Evolutionary conservation across 2,888 invertebrate species (phyloP).

Genomic region (Cantharis rustica): DNA sequence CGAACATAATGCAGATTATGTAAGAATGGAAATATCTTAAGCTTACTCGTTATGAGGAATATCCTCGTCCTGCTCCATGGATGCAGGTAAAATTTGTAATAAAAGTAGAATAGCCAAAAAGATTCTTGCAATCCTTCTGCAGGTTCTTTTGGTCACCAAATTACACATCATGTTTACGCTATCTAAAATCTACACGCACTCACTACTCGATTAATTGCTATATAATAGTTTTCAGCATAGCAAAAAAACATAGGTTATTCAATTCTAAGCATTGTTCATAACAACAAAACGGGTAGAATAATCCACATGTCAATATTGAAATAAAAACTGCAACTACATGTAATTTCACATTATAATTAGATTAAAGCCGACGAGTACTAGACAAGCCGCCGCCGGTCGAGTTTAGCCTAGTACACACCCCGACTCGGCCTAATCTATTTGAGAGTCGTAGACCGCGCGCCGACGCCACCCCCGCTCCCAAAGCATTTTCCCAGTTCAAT

Average conservation of each 20-base stretch:
- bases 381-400: conserved; percentile 45
- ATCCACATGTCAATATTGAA: conserved; percentile 14
- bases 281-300: neutral
- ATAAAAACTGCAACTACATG: conserved; percentile 16
- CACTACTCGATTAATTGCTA: conserved; percentile 39
- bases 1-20: neutral
- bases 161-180: conserved; percentile 42
- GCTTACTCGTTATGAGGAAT: conserved; percentile 91
- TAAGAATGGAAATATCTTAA: conserved; percentile 9
- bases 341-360: conserved; percentile 45
- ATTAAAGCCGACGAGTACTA: conserved; percentile 37
- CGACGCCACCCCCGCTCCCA: conserved; percentile 43
- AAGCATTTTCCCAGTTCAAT: conserved; percentile 31
- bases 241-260: conserved; percentile 10
- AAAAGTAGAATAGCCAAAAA: conserved; percentile 43
- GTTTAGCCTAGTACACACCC: conserved; percentile 54
- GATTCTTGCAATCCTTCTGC: conserved; percentile 29
- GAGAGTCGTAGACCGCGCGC: conserved; percentile 49
- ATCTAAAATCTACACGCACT: conserved; percentile 36
- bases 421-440: conserved; percentile 53
- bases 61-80: conserved; percentile 82
- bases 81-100: conserved; percentile 56
- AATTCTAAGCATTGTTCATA: neutral
- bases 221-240: conserved; percentile 29
- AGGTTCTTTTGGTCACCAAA: conserved; percentile 22